phyloP scores from a whole-genome alignment of 2,888 invertebrate species.

The Odontomyia ornata region DNA sequence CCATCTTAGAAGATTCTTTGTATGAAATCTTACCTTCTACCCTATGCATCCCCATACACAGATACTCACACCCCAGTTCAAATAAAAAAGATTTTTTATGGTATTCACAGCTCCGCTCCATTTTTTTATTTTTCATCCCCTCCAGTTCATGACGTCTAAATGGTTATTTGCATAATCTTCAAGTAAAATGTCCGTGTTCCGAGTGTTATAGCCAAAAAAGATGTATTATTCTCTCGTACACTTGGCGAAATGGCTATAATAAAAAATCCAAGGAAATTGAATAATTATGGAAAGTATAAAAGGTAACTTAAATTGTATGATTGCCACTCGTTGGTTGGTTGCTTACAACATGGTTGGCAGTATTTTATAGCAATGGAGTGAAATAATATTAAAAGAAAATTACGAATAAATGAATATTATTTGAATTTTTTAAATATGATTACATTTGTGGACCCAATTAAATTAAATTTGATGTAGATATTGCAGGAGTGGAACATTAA shows the following conservation, averaged over 20 bases:
- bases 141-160: constrained; percentile 27
- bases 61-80: constrained; percentile 27
- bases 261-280: constrained; percentile 50
- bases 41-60: not conserved
- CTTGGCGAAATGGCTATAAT: constrained; percentile 48
- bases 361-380: not conserved
- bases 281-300: constrained; percentile 51
- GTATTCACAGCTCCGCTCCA: constrained; percentile 21
- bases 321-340: not conserved
- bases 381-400: constrained; percentile 4
- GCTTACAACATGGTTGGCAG: not conserved
- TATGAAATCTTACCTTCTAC: not conserved
- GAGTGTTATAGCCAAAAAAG: constrained; percentile 48
- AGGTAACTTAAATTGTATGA: constrained; percentile 40
- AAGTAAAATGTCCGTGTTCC: constrained; percentile 48
- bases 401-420: constrained; percentile 36
- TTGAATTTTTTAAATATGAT: constrained; percentile 7
- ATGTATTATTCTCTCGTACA: constrained; percentile 35
- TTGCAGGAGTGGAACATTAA: too few species aligned
- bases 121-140: constrained; percentile 44
- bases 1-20: not conserved
- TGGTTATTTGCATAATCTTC: constrained; percentile 51
- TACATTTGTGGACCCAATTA: too few species aligned
- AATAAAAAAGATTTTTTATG: constrained; percentile 49
- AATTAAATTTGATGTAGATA: too few species aligned